phyloP scores from a whole-genome alignment of 2,888 invertebrate genomes.

The Apoda limacodes region DNA sequence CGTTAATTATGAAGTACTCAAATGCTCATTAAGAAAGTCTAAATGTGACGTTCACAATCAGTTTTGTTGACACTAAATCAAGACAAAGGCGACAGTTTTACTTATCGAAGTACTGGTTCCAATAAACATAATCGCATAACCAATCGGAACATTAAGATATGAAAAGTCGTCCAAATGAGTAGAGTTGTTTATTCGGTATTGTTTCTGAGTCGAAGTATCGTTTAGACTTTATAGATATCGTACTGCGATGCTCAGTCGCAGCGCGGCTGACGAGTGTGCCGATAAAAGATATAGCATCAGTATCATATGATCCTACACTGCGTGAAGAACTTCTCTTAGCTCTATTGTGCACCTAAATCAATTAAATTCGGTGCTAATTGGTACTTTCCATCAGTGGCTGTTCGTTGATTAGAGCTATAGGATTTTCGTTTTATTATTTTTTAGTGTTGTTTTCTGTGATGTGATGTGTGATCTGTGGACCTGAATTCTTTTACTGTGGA shows the following conservation, averaged over 20 bases:
- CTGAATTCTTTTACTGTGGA: no score
- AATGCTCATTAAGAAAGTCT: no score
- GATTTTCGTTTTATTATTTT: no score
- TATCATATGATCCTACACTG: constrained; percentile 48
- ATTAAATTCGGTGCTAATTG: no score
- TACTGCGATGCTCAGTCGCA: no score
- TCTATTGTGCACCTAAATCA: no score
- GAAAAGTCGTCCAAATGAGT: constrained; percentile 28
- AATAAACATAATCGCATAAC: constrained; percentile 46
- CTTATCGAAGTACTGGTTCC: constrained; percentile 35
- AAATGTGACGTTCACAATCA: constrained; percentile 15
- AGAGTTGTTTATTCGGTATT: constrained; percentile 38
- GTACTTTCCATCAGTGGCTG: no score
- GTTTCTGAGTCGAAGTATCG: no score
- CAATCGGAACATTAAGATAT: constrained; percentile 53
- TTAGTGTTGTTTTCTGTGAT: constrained; percentile 14
- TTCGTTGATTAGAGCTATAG: no score
- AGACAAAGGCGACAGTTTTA: constrained; percentile 42
- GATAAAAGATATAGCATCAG: constrained; percentile 61
- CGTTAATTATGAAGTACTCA: no score
- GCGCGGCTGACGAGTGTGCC: constrained; percentile 38
- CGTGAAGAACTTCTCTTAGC: constrained; percentile 35
- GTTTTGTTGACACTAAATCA: constrained; percentile 26
- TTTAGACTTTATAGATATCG: no score
- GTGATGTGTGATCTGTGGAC: constrained; percentile 12